Base-by-base conservation (phyloP, 2,888 invertebrate genomes). In the Drosophila suboccidentalis region DNA sequence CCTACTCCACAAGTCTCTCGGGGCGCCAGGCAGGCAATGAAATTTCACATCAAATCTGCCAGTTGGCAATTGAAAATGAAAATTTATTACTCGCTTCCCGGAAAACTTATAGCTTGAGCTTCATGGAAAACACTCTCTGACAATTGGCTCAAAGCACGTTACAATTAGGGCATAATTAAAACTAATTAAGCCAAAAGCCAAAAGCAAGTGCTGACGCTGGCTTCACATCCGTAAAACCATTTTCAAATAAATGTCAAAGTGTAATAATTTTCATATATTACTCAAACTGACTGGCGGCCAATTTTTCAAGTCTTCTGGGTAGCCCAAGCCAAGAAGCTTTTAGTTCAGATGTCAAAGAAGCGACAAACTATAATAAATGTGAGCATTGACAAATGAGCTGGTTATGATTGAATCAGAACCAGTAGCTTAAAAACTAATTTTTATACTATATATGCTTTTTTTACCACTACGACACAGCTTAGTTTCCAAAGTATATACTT, bases 51-150 rank as follows among this genome's bases (percentile, higher is more conserved):
- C 22, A 54, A n/a, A 34, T 49, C 53, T 43, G 54, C 26, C 59
- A 50, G n/a, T 46, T 61, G 57, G 44, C 36, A 69, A 50, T 36
- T 50, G 36, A 19, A 53, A 82, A 82, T 75, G 66, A 71, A 71
- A 78, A 84, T 82, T 85, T 82, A 85, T 81, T 78, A 47, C 82
- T 82, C n/a, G 64, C 49, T 62, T 60, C 43, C 39, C 38, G 34
- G 13, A 39, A 15, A 51, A 58, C 43, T 47, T 32, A 22, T 32
- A 5, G 8, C 47, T 4, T 43, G 10, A 11, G 11, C 2, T 17
- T 9, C 17, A 19, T 17, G 6, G 13, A 13, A 43, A 43, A 19
- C 17, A 44, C 55, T 59, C 43, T 26, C 76, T 60, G 58, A 51
- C 73, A 76, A 76, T 76, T 69, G 60, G 50, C 61, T 49, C 71